Evolutionary conservation across 2,888 invertebrate genomes (phyloP).

Genomic region (Stomorhina lunata): DNA sequence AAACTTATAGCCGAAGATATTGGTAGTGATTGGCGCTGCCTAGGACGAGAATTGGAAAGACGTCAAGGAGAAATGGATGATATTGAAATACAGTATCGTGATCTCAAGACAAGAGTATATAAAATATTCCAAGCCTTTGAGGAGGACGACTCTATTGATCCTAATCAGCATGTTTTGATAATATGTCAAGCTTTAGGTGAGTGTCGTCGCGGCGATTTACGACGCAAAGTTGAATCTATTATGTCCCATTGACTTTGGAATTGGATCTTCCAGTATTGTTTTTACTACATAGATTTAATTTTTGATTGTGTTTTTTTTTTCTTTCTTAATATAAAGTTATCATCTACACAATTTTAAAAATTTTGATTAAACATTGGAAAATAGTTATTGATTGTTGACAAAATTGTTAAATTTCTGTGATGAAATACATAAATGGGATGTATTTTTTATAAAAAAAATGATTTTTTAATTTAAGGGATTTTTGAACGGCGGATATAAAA

Average conservation of each 20-base stretch:
- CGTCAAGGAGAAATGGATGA: constrained; percentile 75
- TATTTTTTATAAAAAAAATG: too few relatives aligned
- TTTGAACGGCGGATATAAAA: too few relatives aligned
- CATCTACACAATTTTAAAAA: too few relatives aligned
- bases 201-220: constrained; percentile 73
- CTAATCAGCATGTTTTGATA: constrained; percentile 64
- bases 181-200: constrained; percentile 72
- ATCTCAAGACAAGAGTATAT: constrained; percentile 73
- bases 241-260: constrained; percentile 65
- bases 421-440: too few relatives aligned
- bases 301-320: too few relatives aligned
- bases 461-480: too few relatives aligned
- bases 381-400: neutral
- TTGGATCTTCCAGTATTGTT: too few relatives aligned
- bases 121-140: constrained; percentile 75
- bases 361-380: too few relatives aligned
- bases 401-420: neutral
- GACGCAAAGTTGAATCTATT: constrained; percentile 70
- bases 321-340: too few relatives aligned
- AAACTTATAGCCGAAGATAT: constrained; percentile 74
- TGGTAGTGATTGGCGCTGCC: constrained; percentile 75
- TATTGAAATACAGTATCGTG: constrained; percentile 72
- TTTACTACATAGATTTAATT: too few relatives aligned
- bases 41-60: constrained; percentile 75
- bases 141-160: constrained; percentile 72